These are phyloP conservation scores for Aleiodes leptofemur DNA, from an alignment of 2,888 invertebrate genomes.

Conservation along the genomic window DNA sequence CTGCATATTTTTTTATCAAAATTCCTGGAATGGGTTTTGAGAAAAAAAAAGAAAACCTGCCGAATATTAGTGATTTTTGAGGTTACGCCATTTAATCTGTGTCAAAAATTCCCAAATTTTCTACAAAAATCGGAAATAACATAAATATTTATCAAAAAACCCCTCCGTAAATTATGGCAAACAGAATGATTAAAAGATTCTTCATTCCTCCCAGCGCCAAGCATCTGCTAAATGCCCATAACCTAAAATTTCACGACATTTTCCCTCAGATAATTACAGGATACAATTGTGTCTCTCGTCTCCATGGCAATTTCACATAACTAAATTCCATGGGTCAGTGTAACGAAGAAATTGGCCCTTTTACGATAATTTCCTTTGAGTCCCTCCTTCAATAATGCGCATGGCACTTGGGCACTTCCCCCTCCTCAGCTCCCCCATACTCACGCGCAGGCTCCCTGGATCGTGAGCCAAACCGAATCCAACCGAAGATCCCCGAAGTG, in stretches of 20 bases:
- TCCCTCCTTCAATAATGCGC: conserved; percentile 58
- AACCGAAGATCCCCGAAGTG: conserved; percentile 71
- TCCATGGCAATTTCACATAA: conserved; percentile 14
- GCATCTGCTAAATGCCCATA: conserved; percentile 2
- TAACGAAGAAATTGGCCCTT: conserved; percentile 14
- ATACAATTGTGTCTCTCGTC: conserved; percentile 3
- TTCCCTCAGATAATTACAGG: conserved; percentile 6
- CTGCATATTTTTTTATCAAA: no score
- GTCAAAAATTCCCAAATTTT: no score
- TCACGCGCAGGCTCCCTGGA: conserved; percentile 19
- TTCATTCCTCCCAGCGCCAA: no score
- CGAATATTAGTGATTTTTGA: no score
- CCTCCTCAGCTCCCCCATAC: conserved; percentile 47
- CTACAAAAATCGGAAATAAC: no score
- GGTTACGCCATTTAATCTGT: no score
- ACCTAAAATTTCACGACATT: conserved; percentile 2
- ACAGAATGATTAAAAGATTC: no score
- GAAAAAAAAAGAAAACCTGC: no score
- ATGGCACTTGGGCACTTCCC: conserved; percentile 62
- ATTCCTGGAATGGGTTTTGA: no score
- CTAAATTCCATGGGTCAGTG: conserved; percentile 16
- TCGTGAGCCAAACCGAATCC: conserved; percentile 63
- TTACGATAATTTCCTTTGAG: conserved; percentile 56
- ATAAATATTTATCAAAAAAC: no score
- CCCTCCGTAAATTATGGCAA: no score